Evolutionary conservation across 2,888 invertebrate genomes (phyloP).

Genomic region (Emesis castigata): DNA sequence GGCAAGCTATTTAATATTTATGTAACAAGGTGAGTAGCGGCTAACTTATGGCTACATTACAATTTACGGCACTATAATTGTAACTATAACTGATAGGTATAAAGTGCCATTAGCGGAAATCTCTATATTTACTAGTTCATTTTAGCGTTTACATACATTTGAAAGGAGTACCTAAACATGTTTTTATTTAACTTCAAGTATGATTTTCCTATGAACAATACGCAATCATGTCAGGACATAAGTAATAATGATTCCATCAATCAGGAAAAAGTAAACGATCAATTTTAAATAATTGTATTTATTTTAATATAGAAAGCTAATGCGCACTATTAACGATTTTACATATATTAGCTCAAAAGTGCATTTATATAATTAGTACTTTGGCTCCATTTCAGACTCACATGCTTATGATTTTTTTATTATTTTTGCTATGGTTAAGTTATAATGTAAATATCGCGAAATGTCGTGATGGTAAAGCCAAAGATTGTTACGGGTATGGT

Average conservation of each 20-base stretch:
- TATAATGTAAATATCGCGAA: conserved; percentile 83
- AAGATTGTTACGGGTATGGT: conserved; percentile 89
- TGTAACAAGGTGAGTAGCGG: too few species aligned
- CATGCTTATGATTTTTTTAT: conserved; percentile 74
- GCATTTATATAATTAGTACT: conserved; percentile 73
- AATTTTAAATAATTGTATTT: background rate
- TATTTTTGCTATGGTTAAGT: conserved; percentile 74
- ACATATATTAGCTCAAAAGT: conserved; percentile 72
- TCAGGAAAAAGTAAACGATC: too few species aligned
- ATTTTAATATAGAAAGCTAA: background rate
- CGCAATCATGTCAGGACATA: background rate
- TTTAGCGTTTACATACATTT: too few species aligned
- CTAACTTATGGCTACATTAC: too few species aligned
- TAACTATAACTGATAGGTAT: too few species aligned
- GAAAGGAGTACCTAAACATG: too few species aligned
- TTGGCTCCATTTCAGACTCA: conserved; percentile 77
- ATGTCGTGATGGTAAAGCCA: conserved; percentile 89
- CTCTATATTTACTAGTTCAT: too few species aligned
- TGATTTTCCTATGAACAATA: background rate
- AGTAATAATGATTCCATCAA: too few species aligned
- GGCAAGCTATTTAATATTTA: too few species aligned
- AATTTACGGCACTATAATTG: too few species aligned
- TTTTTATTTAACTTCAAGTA: background rate
- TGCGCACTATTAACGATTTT: background rate
- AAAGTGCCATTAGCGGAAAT: too few species aligned